Percentiles rank a stretch among this genome's conserved stretches.
phyloP scores from a whole-genome alignment of 2,888 invertebrate species.

The Kryphioiulus occultus region DNA sequence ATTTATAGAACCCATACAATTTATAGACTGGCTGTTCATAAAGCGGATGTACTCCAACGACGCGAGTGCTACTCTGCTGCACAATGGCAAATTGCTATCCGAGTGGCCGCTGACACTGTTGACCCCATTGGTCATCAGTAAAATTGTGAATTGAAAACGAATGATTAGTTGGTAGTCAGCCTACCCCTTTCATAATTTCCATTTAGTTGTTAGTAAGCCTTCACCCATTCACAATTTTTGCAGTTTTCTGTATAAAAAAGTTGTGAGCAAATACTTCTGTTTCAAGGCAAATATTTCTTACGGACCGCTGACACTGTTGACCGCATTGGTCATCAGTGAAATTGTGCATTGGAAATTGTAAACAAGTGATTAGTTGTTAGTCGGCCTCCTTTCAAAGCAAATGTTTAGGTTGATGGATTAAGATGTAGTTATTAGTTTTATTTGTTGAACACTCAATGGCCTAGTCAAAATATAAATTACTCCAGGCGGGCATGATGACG shows the following conservation, averaged over 20 bases:
- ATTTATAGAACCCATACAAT: slow-evolving; percentile 3
- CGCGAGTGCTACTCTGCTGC: neutral
- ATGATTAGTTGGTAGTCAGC: too few species aligned
- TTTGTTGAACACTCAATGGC: too few species aligned
- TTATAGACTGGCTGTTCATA: neutral
- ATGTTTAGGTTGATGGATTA: too few species aligned
- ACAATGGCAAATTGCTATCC: slow-evolving; percentile 8
- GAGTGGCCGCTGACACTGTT: neutral
- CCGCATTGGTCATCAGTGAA: neutral
- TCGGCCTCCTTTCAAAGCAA: too few species aligned
- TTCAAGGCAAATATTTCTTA: too few species aligned
- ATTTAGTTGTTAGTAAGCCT: too few species aligned
- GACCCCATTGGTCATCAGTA: neutral
- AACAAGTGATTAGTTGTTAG: neutral
- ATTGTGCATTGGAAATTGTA: neutral
- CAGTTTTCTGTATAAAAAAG: too few species aligned
- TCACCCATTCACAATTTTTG: too few species aligned
- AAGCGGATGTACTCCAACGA: neutral
- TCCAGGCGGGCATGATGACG: neutral
- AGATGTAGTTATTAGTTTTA: too few species aligned
- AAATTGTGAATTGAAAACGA: neutral
- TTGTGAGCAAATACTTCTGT: too few species aligned
- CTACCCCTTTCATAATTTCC: too few species aligned
- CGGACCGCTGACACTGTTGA: neutral
- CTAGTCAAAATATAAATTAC: neutral